Base-by-base conservation (phyloP, 2,888 invertebrate species). In the Lasioglossum figueresi region DNA sequence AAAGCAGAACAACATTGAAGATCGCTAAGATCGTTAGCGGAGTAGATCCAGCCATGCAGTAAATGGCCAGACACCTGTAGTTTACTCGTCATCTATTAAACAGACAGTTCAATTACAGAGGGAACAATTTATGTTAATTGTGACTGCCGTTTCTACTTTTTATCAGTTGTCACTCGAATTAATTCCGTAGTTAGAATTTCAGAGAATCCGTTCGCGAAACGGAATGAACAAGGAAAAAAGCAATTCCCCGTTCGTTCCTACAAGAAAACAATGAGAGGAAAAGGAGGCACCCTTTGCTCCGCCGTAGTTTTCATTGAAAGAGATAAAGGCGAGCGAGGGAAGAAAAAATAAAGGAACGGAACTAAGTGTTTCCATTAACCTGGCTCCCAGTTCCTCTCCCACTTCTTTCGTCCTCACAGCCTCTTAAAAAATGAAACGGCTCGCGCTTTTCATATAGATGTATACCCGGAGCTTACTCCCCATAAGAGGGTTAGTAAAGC, bases 341-440 rank as follows among this genome's bases (percentile, higher is more conserved):
- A 71, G 73, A 43, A 79, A 70, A 71, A 68, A 40, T 66, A 66
- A 80, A 70, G 70, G 72, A 80, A 74, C 45, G 72, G 66, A 84
- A 80, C 82, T 88, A 88, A 88, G 84, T 87, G 84, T 88, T 87
- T 88, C 84, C 88, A 87, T 88, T 87, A 88, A 88, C 80, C 73
- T 71, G 70, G 27, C 73, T 78, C 48, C 63, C 83, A 63, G 78
- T 79, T 52, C 79, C 77, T 27, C 74, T 40, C 40, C 56, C 59
- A 10, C 63, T 66, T 71, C 43, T 68, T n/a, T 66, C 37, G 52
- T 80, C 43, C 73, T 79, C 59, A 56, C 73, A 72, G 71, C 70
- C 72, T 81, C 82, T 82, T 88, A 84, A 85, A 87, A 83, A 85
- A 85, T 85, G 83, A 87, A 87, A 80, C 79, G 80, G 56, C 78